Evolutionary conservation across 1,140 invertebrate genomes (phyloP).

Genomic region (Saccostrea glomerata): DNA sequence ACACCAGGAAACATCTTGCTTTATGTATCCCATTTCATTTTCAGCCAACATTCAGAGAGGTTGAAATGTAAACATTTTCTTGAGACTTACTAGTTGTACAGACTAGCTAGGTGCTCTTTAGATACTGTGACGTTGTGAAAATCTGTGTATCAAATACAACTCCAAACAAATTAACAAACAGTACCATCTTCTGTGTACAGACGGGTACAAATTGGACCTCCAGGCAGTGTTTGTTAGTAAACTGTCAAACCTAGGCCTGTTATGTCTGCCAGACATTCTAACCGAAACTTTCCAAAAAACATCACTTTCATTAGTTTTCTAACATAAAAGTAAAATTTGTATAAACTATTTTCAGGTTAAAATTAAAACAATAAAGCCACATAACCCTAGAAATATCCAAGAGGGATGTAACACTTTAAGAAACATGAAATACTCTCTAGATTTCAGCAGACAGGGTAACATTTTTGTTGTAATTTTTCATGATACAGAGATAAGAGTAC

Average conservation of each 20-base stretch:
- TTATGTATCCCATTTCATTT: not conserved
- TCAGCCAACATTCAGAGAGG: not conserved
- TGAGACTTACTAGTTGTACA: not conserved
- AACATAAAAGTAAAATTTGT: no score
- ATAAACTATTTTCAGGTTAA: no score
- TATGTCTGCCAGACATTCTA: not conserved
- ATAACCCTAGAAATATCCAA: no score
- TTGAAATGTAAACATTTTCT: not conserved
- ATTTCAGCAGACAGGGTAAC: no score
- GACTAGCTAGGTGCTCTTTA: not conserved
- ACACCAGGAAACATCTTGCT: not conserved
- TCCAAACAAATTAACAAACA: not conserved
- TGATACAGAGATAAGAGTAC: not conserved
- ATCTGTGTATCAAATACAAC: not conserved
- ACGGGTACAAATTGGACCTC: not conserved
- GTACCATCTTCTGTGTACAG: not conserved
- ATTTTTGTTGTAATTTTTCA: no score
- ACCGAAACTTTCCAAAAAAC: not conserved
- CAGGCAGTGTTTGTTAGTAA: not conserved
- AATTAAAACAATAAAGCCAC: no score
- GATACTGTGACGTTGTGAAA: not conserved
- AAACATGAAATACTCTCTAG: no score
- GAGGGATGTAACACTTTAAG: no score
- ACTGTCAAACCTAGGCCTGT: not conserved
- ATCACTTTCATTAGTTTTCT: not conserved